Base-by-base conservation (phyloP, 2,797 vertebrate species). In the Onychomys torridus region DNA sequence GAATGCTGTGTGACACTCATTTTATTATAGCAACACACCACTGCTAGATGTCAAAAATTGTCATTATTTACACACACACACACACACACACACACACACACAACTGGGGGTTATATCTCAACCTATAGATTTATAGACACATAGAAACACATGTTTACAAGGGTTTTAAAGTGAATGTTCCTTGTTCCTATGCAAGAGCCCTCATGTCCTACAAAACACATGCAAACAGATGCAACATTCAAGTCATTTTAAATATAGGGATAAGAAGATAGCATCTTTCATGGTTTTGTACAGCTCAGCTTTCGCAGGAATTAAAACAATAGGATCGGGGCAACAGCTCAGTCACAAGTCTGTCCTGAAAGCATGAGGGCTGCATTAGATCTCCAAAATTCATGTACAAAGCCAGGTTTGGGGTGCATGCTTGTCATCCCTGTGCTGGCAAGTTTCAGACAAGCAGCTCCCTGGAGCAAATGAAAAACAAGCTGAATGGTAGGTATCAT, bases 211-310 rank as follows among this genome's bases (percentile, higher is more conserved):
- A 3, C 6, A 83, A 75, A 84, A 81, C 14, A 76, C 17, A 2
- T 90, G 29, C 12, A 83, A 79, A 63, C 16, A 73, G 65, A 69
- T 73, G 46, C 6, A 29, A 43, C 76, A 57, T 85, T 94, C 57
- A 90, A 84, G 57, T 59, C 93, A 91, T 61, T 52, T 88, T 46
- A 89, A 87, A 69, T 69, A 49, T 12, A 34, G 71, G 63, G n/a
- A 52, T 78, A 81, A 61, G 5, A 75, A 69, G 37, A 59, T 29
- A 63, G 27, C 52, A 75, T 59, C 55, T 37, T 81, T 89, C 90
- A 73, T 75, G 40, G 11, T 29, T 94, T 63, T 90, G 69, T 88
- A 43, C 49, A 21, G 8, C 63, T 69, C 85, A 78, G 9, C 3
- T 67, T 92, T 73, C 3, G 46, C 52, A 89, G 27, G 25, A 71